These are phyloP conservation scores for Garrulus glandarius DNA, from an alignment of 2,797 vertebrate species.

Conservation along the genomic window DNA sequence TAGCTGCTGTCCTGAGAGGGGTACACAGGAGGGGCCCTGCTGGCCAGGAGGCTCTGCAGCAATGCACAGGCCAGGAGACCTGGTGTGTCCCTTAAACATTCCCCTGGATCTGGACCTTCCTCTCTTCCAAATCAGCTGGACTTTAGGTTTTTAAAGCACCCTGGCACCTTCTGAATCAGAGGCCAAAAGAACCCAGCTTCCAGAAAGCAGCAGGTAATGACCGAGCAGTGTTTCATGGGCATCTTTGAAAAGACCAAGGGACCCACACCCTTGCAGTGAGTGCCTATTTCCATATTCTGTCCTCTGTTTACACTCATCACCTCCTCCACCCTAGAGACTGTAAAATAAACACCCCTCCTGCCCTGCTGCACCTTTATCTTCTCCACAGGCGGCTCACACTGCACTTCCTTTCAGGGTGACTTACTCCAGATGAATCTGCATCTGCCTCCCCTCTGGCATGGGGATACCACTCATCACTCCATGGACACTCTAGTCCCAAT, in stretches of 20 bases:
- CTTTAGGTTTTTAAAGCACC: not conserved
- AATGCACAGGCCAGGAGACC: not conserved
- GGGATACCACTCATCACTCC: not conserved
- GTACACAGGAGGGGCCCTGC: not conserved
- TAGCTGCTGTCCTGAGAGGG: not conserved
- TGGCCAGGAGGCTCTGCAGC: not conserved
- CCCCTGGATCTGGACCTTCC: not conserved
- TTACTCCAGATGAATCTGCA: not conserved
- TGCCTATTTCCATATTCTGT: not conserved
- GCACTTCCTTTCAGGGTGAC: not conserved
- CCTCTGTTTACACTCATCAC: not conserved
- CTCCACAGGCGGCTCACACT: not conserved
- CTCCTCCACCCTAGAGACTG: not conserved
- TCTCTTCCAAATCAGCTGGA: not conserved
- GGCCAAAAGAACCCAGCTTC: not conserved
- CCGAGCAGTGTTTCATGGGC: not conserved
- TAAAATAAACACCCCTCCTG: slow-evolving; percentile 2
- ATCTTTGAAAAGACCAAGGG: not conserved
- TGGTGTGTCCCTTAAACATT: not conserved
- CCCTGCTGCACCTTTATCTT: not conserved
- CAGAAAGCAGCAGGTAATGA: not conserved
- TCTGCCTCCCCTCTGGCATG: not conserved
- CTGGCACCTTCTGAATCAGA: not conserved
- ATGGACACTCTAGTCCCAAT: accelerated
- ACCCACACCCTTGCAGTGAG: not conserved